Conservation (phyloP, 53 echinoderm and acorn worm species). For the Crossaster papposus region DNA sequence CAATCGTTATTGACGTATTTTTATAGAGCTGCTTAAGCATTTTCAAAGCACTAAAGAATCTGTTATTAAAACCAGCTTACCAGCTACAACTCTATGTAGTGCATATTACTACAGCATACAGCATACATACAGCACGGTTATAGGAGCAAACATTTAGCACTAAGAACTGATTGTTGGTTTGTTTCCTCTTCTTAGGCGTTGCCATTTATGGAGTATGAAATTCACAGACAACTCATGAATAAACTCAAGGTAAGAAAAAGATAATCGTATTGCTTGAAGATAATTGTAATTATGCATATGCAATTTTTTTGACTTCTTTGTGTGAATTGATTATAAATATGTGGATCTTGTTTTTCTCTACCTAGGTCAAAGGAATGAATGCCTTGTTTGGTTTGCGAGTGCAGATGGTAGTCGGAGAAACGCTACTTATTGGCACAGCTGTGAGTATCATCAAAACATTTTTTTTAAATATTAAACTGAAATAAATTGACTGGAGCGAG, state of each 20-base stretch:
- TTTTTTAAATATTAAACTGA: too few relatives aligned
- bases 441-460: slow-evolving; percentile 62
- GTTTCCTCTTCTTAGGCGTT: slow-evolving; percentile 69
- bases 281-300: too few relatives aligned
- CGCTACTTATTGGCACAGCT: slow-evolving; percentile 89
- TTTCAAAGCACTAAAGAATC: too few relatives aligned
- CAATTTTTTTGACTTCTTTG: neutral
- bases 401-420: slow-evolving; percentile 86
- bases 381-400: slow-evolving; percentile 89
- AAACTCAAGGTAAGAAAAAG: slow-evolving; percentile 86
- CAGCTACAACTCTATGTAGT: too few relatives aligned
- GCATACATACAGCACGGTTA: too few relatives aligned
- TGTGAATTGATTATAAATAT: neutral
- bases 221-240: slow-evolving; percentile 93
- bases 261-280: neutral
- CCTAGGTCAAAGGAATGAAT: slow-evolving; percentile 96
- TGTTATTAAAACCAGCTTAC: too few relatives aligned
- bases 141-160: too few relatives aligned
- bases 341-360: neutral
- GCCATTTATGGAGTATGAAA: slow-evolving; percentile 97
- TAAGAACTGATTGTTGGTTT: neutral
- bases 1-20: neutral
- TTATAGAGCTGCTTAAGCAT: too few relatives aligned
- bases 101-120: too few relatives aligned
- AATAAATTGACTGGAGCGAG: too few relatives aligned